Conservation (phyloP, 2,113 vertebrate species). For the Cepphus grylle region DNA sequence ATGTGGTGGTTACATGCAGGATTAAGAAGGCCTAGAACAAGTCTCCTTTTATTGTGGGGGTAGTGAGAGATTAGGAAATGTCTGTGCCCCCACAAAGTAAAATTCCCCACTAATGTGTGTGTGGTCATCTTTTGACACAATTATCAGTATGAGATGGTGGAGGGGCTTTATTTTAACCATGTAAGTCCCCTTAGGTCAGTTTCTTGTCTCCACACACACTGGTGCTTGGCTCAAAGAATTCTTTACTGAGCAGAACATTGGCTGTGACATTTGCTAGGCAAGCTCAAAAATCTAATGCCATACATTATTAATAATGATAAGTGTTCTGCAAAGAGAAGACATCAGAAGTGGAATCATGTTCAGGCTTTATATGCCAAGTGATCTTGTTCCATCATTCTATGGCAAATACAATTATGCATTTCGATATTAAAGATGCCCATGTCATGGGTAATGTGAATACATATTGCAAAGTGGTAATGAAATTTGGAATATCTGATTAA, state of each 20-base stretch:
- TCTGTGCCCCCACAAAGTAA: not conserved
- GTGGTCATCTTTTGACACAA: not conserved
- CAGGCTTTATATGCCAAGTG: not conserved
- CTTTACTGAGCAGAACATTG: not conserved
- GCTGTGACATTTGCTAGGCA: not conserved
- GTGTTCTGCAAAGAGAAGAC: not conserved
- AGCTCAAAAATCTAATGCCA: not conserved
- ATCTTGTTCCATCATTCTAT: not conserved
- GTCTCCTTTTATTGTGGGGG: not conserved
- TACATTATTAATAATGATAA: conserved; percentile 15
- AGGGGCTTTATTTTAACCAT: not conserved
- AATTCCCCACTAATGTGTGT: not conserved
- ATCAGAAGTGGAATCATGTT: not conserved
- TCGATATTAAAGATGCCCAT: conserved; percentile 5
- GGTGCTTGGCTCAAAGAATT: not conserved
- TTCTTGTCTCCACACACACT: not conserved
- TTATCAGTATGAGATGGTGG: not conserved
- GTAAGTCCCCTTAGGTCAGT: not conserved
- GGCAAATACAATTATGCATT: not conserved
- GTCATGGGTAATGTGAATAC: not conserved
- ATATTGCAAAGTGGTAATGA: conserved; percentile 1
- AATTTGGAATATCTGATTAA: conserved; percentile 25
- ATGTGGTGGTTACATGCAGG: not conserved
- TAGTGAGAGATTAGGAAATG: not conserved
- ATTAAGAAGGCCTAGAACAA: not conserved